phyloP scores from a whole-genome alignment of 2,797 vertebrate species.

The Pampus argenteus region DNA sequence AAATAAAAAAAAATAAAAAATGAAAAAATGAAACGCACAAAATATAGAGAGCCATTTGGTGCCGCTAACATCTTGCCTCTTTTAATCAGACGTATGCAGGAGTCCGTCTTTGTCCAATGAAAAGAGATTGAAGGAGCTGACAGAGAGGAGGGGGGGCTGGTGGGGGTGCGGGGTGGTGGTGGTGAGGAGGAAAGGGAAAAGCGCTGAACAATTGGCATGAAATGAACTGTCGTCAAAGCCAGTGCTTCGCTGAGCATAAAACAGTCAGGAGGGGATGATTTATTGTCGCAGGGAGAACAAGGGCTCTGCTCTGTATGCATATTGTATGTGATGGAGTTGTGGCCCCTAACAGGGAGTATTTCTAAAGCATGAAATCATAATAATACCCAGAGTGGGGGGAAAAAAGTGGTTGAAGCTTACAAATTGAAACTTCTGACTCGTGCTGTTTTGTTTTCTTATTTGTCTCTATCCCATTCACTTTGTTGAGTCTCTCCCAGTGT shows the following conservation, averaged over 20 bases:
- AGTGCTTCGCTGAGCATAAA: constrained; percentile 69
- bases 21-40: constrained; percentile 42
- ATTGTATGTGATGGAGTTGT: constrained; percentile 58
- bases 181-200: constrained; percentile 15
- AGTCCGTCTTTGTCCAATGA: constrained; percentile 57
- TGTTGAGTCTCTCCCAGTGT: constrained; percentile 7
- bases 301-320: constrained; percentile 60
- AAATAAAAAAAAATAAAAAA: no score
- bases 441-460: background rate
- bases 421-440: constrained; percentile 48
- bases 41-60: constrained; percentile 22
- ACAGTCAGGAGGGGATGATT: constrained; percentile 71
- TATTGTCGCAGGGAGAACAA: constrained; percentile 67
- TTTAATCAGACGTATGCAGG: constrained; percentile 68
- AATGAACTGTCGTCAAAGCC: constrained; percentile 77
- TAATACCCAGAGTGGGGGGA: constrained; percentile 18
- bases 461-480: background rate
- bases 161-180: background rate
- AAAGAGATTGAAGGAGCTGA: constrained; percentile 42
- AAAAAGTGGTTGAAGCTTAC: constrained; percentile 20
- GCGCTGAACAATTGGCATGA: constrained; percentile 72
- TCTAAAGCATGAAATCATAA: constrained; percentile 49
- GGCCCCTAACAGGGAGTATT: constrained; percentile 31
- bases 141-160: background rate
- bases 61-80: constrained; percentile 37